These are phyloP conservation scores for Oreochromis aureus DNA, from an alignment of 2,113 vertebrate genomes.

Conservation along the genomic window DNA sequence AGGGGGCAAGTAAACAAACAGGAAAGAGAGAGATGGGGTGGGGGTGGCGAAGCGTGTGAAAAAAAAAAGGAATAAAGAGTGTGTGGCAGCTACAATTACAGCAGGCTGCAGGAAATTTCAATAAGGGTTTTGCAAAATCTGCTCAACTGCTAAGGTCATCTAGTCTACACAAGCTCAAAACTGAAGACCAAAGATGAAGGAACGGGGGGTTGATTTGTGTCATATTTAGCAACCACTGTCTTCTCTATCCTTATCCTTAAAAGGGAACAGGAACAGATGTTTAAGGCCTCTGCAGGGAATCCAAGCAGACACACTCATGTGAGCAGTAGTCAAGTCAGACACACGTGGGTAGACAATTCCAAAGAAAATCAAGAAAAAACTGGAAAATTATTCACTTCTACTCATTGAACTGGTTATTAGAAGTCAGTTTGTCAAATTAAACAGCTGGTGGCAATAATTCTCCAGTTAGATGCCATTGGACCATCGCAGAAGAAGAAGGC, in stretches of 20 bases:
- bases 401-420: background rate
- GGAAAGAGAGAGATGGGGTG: background rate
- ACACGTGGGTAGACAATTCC: background rate
- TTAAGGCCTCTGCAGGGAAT: background rate
- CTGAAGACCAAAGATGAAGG: background rate
- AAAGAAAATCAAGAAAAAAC: background rate
- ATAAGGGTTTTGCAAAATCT: background rate
- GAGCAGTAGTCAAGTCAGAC: background rate
- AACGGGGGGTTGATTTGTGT: background rate
- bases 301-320: background rate
- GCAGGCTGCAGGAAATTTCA: background rate
- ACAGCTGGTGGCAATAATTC: background rate
- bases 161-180: background rate
- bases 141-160: background rate
- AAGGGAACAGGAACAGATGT: background rate
- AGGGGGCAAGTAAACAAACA: conserved; percentile 44
- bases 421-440: background rate
- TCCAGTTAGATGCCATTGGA: background rate
- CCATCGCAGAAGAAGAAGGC: background rate
- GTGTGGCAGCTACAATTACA: background rate
- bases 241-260: background rate
- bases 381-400: background rate
- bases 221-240: background rate
- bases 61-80: background rate
- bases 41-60: background rate